Conservation (phyloP, 2,113 vertebrate species). For the Bothrops jararaca region DNA sequence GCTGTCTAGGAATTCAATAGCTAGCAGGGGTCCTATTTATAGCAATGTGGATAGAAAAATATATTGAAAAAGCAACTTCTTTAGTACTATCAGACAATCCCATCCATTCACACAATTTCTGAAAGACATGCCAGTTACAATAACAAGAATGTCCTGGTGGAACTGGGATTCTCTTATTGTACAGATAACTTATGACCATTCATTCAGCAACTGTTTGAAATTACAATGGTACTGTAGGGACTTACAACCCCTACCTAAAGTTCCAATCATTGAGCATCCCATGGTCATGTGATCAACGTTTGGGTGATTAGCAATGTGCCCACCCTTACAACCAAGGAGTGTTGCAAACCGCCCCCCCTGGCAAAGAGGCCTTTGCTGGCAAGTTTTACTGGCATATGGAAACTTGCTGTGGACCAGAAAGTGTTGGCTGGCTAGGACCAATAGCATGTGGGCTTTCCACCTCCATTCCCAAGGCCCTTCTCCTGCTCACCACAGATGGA, state of each 20-base stretch:
- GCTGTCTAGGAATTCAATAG: constrained; percentile 23
- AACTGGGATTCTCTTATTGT: background rate
- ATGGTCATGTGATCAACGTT: background rate
- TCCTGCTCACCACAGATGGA: background rate
- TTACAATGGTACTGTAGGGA: background rate
- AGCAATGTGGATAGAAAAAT: background rate
- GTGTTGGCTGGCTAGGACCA: background rate
- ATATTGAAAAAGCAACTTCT: background rate
- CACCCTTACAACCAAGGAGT: background rate
- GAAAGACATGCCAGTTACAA: constrained; percentile 3
- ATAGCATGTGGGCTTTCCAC: background rate
- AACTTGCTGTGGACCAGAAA: background rate
- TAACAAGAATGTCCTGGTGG: background rate
- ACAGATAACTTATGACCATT: background rate
- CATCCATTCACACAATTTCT: background rate
- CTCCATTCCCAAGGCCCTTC: background rate
- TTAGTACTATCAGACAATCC: background rate
- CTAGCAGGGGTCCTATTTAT: background rate
- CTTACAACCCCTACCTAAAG: background rate
- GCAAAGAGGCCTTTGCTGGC: background rate
- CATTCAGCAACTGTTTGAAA: background rate
- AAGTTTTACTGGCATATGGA: background rate
- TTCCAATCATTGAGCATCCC: background rate
- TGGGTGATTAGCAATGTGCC: background rate
- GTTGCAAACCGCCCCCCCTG: background rate